Base-by-base conservation (phyloP, 2,113 vertebrate species). In the Protobothrops mucrosquamatus region DNA sequence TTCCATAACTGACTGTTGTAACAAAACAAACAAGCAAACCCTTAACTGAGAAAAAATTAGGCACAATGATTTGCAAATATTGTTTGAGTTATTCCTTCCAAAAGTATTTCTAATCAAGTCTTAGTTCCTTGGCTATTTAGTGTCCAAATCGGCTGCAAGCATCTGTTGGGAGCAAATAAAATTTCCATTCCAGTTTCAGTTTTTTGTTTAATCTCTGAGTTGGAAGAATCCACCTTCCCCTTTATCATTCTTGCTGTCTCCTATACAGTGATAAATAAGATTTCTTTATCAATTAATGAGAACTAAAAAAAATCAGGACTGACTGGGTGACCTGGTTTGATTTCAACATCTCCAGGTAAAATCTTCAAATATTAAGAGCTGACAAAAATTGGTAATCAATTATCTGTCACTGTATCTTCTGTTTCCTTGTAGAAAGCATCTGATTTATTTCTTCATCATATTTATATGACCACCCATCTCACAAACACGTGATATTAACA, bases 1-100 rank as follows among this genome's bases (percentile, higher is more conserved):
- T 56, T 26, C 74, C 43, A 54, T 89, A 92, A 92, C 46, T 64
- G 87, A 92, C 74, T 92, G 61, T 43, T 89, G 4, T 18, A 92
- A 69, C 18, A 46, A 81, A 92, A 29, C 69, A 81, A 81, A 39
- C 34, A 81, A 81, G 18, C 34, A 88, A 61, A 88, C n/a, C 26
- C 14, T 55, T 22, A 69, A 29, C 46, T 59, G 46, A n/a, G 20
- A 11, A 51, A 51, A 57, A 64, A 92, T 0, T 51, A 87, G 48
- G 8, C 56, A 26, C 24, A 29, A 39, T 43, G 69, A 74, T 92
- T 92, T 88, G n/a, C 59, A 88, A 92, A 59, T 88, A 51, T 69
- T 69, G 43, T 51, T 54, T 43, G 29, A 48, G 52, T 88, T 69
- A 74, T 69, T 88, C 48, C 69, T 88, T 74, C n/a, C 18, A 29